Base-by-base conservation (phyloP, 2,113 vertebrate species). In the Eurystomus gularis region DNA sequence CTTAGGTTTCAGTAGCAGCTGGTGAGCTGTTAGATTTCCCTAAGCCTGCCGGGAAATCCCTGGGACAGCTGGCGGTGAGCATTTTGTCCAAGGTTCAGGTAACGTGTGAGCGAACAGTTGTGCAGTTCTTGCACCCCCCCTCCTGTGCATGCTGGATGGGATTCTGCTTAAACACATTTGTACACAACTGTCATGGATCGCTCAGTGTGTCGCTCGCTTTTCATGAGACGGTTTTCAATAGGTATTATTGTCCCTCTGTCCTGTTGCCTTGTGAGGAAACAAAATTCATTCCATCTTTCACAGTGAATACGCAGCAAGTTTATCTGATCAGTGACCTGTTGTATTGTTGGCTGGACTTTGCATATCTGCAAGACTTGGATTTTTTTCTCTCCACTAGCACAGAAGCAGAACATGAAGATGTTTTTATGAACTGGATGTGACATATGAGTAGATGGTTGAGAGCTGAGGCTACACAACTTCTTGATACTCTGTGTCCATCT, bases 201-300 rank as follows among this genome's bases (percentile, higher is more conserved):
- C n/a, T 65, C 20, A 3, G 15, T 11, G 29, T 65, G 39, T 57
- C 40, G 13, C 57, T 82, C 0, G 0, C 10, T 82, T 79, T 69
- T 68, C 0, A 0, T 55, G 49, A 82, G 44, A 13, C 21, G 5
- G 2, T 40, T 77, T 40, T 86, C 19, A 70, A 4, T 2, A 49
- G 52, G 35, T 33, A 17, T 55, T 5, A 1, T 25, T 46, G 28
- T 52, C 40, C 4, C 0, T 49, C 52, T 86, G n/a, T 66, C 40
- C 71, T 60, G 57, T 28, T 69, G 25, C 54, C 31, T 86, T 5
- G 7, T 0, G 4, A 90, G 49, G 85, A 76, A 82, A 5, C 7
- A 2, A 10, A 48, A 55, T 69, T 35, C 0, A 0, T 60, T 39
- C 39, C 2, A 0, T 52, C 29, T 76, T 82, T 35, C 62, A 52